Evolutionary conservation across 2,888 invertebrate species (phyloP), one percentile per base, ranked within the genome.

Genomic region (Helleia helle): DNA sequence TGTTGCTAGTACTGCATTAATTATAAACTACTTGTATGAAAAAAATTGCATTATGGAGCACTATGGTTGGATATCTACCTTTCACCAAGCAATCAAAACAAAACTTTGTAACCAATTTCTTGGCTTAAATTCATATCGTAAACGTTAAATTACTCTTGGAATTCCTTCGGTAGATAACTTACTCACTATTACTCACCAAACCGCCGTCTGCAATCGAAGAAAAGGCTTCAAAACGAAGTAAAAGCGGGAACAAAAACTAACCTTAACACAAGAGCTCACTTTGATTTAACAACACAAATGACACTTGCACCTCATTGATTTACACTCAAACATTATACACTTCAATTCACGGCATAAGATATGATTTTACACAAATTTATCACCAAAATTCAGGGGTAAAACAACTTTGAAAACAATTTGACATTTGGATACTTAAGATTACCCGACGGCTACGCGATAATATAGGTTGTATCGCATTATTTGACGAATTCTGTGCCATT

Each of bases 221-320:
- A 56, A 56, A 56, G 56, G 54, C 56, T 63, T 57, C 58, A 52
- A 57, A 52, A 46, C 42, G 45, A 52, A 52, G 59, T 63, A 67
- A 72, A 62, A 81, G 81, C 80, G 79, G 79, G 80, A 80, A 80
- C 69, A 55, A 63, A 75, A 80, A 75, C 75, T 81, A 81, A 83
- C 81, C 83, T 81, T 28, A 42, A 41, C 43, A 40, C 39, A 5
- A 40, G 15, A 31, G 15, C 39, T 31, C 24, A 40, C 39, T 25
- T 25, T 31, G 25, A 24, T 15, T 25, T 25, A 31, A 30, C 14
- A 17, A 31, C 40, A 39, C 40, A 12, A 9, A 30, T 31, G 15
- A 24, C 31, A 40, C 39, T 40, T 15, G 15, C 17, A 31, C 14
- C 24, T 7, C 22, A 40, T 9, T 8, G 12, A 18, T 22, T 13